Evolutionary conservation across 2,113 vertebrate species (phyloP), one percentile per base, ranked within the genome.

Genomic region (Psephotus haematonotus): DNA sequence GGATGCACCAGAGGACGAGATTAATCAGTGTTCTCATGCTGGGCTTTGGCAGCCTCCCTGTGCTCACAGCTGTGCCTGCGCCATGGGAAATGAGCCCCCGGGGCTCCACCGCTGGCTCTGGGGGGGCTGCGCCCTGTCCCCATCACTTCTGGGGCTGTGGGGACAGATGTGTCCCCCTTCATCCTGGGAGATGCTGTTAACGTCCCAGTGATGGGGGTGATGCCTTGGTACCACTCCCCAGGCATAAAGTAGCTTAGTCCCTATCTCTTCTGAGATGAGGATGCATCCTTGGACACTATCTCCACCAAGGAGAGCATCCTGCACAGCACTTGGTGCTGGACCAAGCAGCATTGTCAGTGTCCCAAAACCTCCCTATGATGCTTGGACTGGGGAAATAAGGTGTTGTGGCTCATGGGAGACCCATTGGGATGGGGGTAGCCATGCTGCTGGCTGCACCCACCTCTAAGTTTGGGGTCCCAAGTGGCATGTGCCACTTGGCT

Each of bases 311-410:
- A 91, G 9, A 79, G 2, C 7, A 22, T 43, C 43, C 57, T 31
- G 37, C 28, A 19, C n/a, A 8, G 37, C 35, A 46, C 4, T 19
- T 24, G 29, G 22, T 43, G 44, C 19, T 7, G 52, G 57, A 69
- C 6, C 5, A 9, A 60, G 35, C 4, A 28, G 18, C 9, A 14
- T 4, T 2, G 1, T 29, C 24, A 23, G 1, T 0, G 10, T 72
- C 49, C 13, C 62, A 87, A 57, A 60, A 8, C 11, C 5, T 79
- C 22, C 46, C 28, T 15, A 5, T 0, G 1, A 8, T 16, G 5
- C 70, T 65, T 0, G 0, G 17, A 41, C 29, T 0, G 0, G 0
- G 11, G 49, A 22, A 35, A 31, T 35, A 31, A 72, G 11, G 14
- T 28, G 17, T 31, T 46, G 13, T 0, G 17, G 17, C 37, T 29